A percentile compares a stretch with the other conserved stretches of the same genome.
phyloP scores from a whole-genome alignment of 2,113 vertebrate species.

The Agelaius phoeniceus region DNA sequence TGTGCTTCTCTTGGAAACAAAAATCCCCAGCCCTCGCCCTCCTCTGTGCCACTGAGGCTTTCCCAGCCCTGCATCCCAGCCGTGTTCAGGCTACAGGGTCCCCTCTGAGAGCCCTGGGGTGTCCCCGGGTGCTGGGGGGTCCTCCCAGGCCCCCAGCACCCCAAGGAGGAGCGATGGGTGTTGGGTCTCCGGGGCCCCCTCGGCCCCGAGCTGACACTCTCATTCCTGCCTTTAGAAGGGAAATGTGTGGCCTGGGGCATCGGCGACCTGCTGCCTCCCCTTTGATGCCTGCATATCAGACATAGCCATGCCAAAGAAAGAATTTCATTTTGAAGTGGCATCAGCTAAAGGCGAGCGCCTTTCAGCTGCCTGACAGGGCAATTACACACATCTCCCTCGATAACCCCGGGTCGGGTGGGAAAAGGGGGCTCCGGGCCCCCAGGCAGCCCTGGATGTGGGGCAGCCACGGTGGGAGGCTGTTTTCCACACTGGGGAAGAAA shows the following conservation, averaged over 20 bases:
- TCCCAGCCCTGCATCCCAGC: neutral
- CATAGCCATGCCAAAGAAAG: slow-evolving; percentile 78
- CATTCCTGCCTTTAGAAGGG: slow-evolving; percentile 69
- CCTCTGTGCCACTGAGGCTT: neutral
- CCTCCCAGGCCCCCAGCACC: neutral
- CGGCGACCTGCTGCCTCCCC: slow-evolving; percentile 72
- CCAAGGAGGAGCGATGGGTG: neutral
- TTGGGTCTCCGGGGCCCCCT: neutral
- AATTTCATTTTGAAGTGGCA: slow-evolving; percentile 90
- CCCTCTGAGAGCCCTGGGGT: rapidly evolving
- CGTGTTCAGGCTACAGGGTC: rapidly evolving
- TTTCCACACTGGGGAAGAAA: neutral
- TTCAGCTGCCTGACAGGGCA: slow-evolving; percentile 83
- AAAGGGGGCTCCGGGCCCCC: neutral
- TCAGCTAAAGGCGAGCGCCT: slow-evolving; percentile 76
- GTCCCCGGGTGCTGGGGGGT: rapidly evolving
- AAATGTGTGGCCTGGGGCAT: slow-evolving; percentile 71
- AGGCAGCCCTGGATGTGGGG: neutral
- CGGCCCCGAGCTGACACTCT: slow-evolving; percentile 20
- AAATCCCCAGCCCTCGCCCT: neutral
- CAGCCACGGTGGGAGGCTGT: neutral
- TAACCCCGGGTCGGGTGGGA: slow-evolving; percentile 15
- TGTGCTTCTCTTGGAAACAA: slow-evolving; percentile 1
- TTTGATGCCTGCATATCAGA: slow-evolving; percentile 88
- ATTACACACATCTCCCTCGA: slow-evolving; percentile 79